Percentiles rank a stretch among this genome's conserved stretches.
Evolutionary conservation across 1,140 invertebrate species (phyloP).

Genomic region (Parasteatoda tepidariorum): DNA sequence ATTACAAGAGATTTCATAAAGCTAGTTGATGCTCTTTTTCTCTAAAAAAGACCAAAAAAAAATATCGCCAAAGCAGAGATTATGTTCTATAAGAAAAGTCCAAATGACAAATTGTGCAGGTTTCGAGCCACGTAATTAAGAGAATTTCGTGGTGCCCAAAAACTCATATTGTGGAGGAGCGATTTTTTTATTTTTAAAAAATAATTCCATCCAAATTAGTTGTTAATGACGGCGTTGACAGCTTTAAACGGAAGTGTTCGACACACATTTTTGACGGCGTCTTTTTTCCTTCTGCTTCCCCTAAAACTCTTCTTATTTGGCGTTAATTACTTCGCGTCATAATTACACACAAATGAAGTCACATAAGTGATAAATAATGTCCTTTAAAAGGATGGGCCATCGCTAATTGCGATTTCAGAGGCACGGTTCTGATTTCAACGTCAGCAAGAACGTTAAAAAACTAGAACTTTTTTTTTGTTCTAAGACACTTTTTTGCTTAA

Average conservation of each 20-base stretch:
- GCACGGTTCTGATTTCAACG: not conserved
- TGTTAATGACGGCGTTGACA: conserved; percentile 34
- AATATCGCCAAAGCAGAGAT: not conserved
- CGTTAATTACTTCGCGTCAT: conserved; percentile 15
- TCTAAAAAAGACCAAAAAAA: not conserved
- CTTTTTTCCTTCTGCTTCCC: not conserved
- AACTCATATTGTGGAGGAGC: not conserved
- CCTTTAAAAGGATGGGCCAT: conserved; percentile 8
- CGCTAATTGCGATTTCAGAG: conserved; percentile 1
- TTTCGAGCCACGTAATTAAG: not conserved
- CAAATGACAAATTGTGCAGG: not conserved
- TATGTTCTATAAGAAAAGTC: not conserved
- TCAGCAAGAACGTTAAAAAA: too few species aligned
- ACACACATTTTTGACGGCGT: not conserved
- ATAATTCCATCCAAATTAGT: conserved; percentile 11
- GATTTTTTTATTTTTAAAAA: too few species aligned
- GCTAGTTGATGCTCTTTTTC: too few species aligned
- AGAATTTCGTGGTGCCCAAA: conserved; percentile 16
- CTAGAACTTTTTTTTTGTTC: not conserved
- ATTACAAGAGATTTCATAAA: too few species aligned
- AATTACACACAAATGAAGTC: conserved; percentile 14
- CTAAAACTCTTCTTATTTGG: not conserved
- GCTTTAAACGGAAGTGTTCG: not conserved
- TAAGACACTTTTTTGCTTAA: too few species aligned
- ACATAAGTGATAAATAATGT: conserved; percentile 7